Evolutionary conservation across 1,140 invertebrate genomes (phyloP).

Genomic region (Halictus rubicundus): DNA sequence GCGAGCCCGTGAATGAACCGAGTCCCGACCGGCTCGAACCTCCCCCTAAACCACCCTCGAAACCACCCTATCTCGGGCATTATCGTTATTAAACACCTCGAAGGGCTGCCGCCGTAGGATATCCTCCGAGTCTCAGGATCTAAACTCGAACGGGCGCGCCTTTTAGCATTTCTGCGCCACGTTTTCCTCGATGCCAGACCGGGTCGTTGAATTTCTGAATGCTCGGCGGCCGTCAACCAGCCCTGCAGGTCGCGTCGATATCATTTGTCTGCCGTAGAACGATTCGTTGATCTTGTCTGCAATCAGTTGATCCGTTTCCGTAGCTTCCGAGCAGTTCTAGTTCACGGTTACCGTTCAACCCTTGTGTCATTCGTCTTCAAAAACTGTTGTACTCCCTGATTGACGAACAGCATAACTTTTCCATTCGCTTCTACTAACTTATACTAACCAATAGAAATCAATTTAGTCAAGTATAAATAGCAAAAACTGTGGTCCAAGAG

Average conservation of each 20-base stretch:
- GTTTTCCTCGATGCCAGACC: not conserved
- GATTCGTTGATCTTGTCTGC: not conserved
- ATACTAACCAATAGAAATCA: too few relatives aligned
- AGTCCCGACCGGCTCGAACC: conserved; percentile 66
- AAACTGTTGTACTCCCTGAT: too few relatives aligned
- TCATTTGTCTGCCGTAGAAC: too few relatives aligned
- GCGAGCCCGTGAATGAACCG: conserved; percentile 72
- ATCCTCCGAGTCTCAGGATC: conserved; percentile 34
- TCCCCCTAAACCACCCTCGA: conserved; percentile 42
- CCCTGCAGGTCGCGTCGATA: too few relatives aligned
- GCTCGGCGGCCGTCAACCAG: too few relatives aligned
- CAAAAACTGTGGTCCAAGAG: too few relatives aligned
- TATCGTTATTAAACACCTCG: conserved; percentile 80
- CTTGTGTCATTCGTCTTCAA: too few relatives aligned
- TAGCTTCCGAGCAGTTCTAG: too few relatives aligned
- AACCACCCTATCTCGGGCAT: conserved; percentile 76
- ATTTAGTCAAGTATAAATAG: too few relatives aligned
- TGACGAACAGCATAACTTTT: too few relatives aligned
- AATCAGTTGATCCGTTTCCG: not conserved
- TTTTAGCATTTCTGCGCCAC: not conserved
- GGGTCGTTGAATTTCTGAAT: not conserved
- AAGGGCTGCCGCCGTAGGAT: conserved; percentile 39
- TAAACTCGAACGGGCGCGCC: not conserved
- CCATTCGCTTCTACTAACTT: too few relatives aligned
- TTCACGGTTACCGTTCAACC: too few relatives aligned